A percentile compares a stretch with the other conserved stretches of the same genome.
Conservation (phyloP, 2,797 vertebrate species). For the Trichosurus vulpecula region DNA sequence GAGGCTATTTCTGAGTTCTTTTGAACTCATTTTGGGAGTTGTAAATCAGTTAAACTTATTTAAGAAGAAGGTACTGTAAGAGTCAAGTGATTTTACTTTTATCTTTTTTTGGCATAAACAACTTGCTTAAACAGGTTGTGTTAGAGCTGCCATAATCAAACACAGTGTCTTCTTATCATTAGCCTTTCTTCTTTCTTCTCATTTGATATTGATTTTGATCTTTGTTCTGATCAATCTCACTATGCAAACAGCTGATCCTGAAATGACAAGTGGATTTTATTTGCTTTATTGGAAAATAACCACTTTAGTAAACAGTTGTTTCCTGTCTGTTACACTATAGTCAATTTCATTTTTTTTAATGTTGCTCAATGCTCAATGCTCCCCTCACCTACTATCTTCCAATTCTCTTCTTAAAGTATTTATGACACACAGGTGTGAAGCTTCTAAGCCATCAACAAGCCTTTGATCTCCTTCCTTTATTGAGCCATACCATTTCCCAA, state of each 20-base stretch:
- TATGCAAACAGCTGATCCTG: background rate
- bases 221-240: background rate
- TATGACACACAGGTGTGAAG: background rate
- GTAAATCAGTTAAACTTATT: background rate
- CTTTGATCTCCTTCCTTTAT: background rate
- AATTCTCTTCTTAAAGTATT: background rate
- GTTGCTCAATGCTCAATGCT: background rate
- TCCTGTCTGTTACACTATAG: background rate
- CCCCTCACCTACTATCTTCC: background rate
- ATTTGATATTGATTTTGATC: background rate
- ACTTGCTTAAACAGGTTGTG: background rate
- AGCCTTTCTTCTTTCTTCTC: background rate
- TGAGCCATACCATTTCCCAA: background rate
- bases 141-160: background rate
- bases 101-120: background rate
- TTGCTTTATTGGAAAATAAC: background rate
- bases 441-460: background rate
- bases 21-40: background rate
- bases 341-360: background rate
- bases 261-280: background rate
- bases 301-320: background rate
- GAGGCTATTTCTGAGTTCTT: background rate
- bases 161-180: background rate
- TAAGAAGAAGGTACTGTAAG: background rate
- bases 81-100: background rate